Base-by-base conservation (phyloP, 1,140 invertebrate genomes). In the Homalodisca vitripennis region DNA sequence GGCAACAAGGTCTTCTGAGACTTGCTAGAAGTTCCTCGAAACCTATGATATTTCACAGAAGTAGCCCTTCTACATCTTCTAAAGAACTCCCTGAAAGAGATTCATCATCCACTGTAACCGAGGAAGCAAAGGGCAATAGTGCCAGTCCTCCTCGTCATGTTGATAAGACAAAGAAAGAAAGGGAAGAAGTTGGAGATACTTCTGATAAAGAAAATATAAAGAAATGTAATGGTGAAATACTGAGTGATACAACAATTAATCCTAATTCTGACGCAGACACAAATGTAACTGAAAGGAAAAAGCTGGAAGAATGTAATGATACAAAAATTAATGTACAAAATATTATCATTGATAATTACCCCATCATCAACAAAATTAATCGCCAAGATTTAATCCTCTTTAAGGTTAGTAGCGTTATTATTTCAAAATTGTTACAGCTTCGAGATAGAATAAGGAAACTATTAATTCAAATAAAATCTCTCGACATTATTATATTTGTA, bases 381-480 rank as follows among this genome's bases (percentile, higher is more conserved):
- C 3, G 10, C 6, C 22, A n/a, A 29, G 55, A 60, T 60, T 27
- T 27, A 2, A 60, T 60, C 6, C 6, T 60, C 3, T 60, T 60
- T 60, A 60, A 60, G 26, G 55, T 60, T 2, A 2, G 27, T 60
- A 60, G n/a, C n/a, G n/a, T n/a, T n/a, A n/a, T n/a, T n/a, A n/a
- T n/a, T n/a, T n/a, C n/a, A n/a, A n/a, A n/a, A n/a, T n/a, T n/a
- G n/a, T n/a, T n/a, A n/a, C n/a, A n/a, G n/a, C n/a, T n/a, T n/a
- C n/a, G n/a, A n/a, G n/a, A n/a, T n/a, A n/a, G n/a, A n/a, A n/a
- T n/a, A n/a, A n/a, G n/a, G n/a, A n/a, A n/a, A n/a, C n/a, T n/a
- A n/a, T n/a, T n/a, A n/a, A n/a, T n/a, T n/a, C n/a, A n/a, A n/a
- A n/a, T n/a, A n/a, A n/a, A n/a, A n/a, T n/a, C n/a, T n/a, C n/a